Conservation (phyloP, 2,797 vertebrate genomes). For the Crenichthys baileyi region DNA sequence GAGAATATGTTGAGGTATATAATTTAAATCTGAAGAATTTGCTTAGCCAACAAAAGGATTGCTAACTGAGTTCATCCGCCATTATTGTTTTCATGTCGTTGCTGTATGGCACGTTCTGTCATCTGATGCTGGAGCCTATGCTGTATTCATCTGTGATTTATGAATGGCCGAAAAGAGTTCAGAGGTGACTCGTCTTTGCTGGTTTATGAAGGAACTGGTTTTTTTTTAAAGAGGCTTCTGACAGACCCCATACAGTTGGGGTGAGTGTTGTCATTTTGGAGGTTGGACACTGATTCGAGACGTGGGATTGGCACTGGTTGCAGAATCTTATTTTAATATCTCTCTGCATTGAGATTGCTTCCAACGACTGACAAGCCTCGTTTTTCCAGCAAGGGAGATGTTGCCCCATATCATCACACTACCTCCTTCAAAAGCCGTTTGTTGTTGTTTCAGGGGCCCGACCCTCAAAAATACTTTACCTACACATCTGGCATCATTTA, state of each 20-base stretch:
- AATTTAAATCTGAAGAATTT: too few relatives aligned
- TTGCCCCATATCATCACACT: not conserved
- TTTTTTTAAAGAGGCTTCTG: not conserved
- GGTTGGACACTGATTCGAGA: too few relatives aligned
- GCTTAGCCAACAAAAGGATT: too few relatives aligned
- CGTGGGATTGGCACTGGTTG: not conserved
- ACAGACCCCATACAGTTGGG: too few relatives aligned
- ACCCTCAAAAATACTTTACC: not conserved
- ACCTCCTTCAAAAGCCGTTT: not conserved
- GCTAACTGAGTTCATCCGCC: too few relatives aligned
- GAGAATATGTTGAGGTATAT: too few relatives aligned
- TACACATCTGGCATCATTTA: not conserved
- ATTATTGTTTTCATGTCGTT: not conserved
- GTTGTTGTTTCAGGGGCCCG: not conserved
- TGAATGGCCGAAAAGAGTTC: not conserved
- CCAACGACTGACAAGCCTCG: not conserved
- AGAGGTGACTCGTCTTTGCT: not conserved
- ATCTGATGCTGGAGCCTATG: not conserved
- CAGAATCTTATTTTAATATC: not conserved
- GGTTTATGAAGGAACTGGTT: not conserved
- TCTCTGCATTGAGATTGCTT: not conserved
- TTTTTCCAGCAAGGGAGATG: not conserved
- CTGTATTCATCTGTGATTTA: not conserved
- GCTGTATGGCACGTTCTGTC: too few relatives aligned
- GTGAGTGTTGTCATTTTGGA: too few relatives aligned